Conservation (phyloP, 2,888 invertebrate genomes). For the Chirona hameri region DNA sequence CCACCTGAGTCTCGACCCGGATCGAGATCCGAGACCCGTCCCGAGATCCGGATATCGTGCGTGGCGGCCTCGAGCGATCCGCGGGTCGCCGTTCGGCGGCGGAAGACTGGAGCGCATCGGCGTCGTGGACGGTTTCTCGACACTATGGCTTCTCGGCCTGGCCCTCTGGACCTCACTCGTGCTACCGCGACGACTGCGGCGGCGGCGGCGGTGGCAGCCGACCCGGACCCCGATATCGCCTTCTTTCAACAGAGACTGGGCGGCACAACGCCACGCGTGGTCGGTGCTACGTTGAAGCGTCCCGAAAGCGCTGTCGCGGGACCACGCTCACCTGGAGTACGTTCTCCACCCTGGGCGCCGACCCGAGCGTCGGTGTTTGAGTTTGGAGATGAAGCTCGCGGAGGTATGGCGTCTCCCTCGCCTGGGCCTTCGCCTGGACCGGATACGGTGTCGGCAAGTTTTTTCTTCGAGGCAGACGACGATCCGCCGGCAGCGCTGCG, state of each 20-base stretch:
- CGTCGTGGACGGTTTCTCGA: not conserved
- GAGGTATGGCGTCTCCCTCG: conserved; percentile 37
- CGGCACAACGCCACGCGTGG: not conserved
- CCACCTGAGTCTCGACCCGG: not conserved
- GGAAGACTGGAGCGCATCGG: not conserved
- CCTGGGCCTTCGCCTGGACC: conserved; percentile 36
- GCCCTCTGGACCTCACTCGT: not conserved
- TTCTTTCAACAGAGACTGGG: conserved; percentile 10
- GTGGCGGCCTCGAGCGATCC: not conserved
- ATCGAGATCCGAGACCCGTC: not conserved
- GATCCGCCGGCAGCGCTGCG: conserved; percentile 39
- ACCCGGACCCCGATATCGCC: not conserved
- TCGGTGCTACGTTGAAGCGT: conserved; percentile 7
- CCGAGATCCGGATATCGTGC: not conserved
- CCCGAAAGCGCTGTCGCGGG: not conserved
- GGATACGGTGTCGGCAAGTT: conserved; percentile 35
- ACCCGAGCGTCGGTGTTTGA: not conserved
- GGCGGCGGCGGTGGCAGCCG: not conserved
- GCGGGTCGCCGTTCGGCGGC: not conserved
- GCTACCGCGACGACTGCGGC: not conserved
- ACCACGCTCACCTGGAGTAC: not conserved
- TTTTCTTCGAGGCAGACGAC: conserved; percentile 35
- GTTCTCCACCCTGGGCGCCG: not conserved
- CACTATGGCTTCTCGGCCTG: not conserved
- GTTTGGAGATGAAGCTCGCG: conserved; percentile 34